phyloP scores from a whole-genome alignment of 1,140 invertebrate species.

The Dreissena polymorpha region DNA sequence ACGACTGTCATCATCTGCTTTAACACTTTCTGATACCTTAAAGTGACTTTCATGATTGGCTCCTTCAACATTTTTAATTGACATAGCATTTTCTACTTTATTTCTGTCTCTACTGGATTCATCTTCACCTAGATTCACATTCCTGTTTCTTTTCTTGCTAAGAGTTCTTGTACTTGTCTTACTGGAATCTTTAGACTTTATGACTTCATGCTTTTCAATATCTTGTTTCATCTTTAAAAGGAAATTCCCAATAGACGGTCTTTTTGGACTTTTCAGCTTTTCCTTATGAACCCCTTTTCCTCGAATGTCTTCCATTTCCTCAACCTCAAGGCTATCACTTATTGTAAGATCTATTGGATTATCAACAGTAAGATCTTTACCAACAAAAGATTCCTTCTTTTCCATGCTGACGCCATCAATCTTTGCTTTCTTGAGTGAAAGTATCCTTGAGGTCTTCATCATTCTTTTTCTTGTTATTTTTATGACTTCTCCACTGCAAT shows the following conservation, averaged over 20 bases:
- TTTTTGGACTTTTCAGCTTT: background rate
- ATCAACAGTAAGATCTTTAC: background rate
- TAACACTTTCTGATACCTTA: background rate
- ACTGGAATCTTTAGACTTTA: background rate
- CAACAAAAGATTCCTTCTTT: background rate
- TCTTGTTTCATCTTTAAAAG: background rate
- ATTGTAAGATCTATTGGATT: background rate
- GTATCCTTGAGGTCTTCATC: background rate
- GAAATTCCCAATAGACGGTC: background rate
- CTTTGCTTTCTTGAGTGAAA: conserved; percentile 30
- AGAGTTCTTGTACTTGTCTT: conserved; percentile 6
- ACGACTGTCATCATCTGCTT: background rate
- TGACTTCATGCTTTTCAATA: background rate
- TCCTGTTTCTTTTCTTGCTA: background rate
- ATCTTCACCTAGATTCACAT: background rate
- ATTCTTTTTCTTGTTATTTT: background rate
- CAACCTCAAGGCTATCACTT: background rate
- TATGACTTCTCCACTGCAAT: background rate
- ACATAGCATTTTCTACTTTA: background rate
- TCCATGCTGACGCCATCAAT: background rate
- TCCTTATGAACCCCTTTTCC: background rate
- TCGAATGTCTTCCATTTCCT: background rate
- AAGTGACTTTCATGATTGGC: too few species aligned
- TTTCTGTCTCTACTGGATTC: background rate
- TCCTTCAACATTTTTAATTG: too few species aligned